Evolutionary conservation across 1,140 invertebrate species (phyloP).

Genomic region (Thaumatotibia leucotreta): DNA sequence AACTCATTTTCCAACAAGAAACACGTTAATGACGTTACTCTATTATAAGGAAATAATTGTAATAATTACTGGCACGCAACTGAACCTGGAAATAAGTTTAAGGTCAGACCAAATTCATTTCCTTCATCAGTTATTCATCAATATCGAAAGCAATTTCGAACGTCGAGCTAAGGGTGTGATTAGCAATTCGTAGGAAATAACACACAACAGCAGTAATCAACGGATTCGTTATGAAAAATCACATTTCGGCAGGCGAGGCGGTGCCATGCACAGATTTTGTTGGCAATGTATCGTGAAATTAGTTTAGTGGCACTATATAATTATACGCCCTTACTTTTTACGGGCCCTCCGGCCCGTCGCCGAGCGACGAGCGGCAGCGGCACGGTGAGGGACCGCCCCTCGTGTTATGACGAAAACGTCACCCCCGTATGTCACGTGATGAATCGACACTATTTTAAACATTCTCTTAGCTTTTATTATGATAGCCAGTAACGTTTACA

Average conservation of each 20-base stretch:
- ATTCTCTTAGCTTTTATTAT: conserved; percentile 24
- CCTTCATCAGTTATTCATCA: conserved; percentile 39
- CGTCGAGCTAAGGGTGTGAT: conserved; percentile 34
- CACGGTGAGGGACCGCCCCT: background rate
- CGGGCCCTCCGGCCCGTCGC: conserved; percentile 32
- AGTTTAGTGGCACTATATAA: conserved; percentile 76
- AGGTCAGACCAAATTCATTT: conserved; percentile 27
- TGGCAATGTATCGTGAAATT: conserved; percentile 76
- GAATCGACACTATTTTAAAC: conserved; percentile 70
- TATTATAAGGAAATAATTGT: background rate
- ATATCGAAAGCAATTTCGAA: conserved; percentile 33
- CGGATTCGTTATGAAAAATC: conserved; percentile 58
- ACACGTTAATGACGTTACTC: background rate
- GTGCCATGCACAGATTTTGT: conserved; percentile 75
- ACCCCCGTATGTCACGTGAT: conserved; percentile 71
- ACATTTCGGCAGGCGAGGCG: conserved; percentile 60
- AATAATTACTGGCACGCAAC: conserved; percentile 5
- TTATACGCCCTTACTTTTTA: conserved; percentile 69
- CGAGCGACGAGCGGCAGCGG: background rate
- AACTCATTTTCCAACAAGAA: background rate
- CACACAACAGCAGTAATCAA: conserved; percentile 70
- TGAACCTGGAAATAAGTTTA: conserved; percentile 25
- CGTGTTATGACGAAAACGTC: conserved; percentile 73
- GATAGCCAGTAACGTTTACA: background rate
- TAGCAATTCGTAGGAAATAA: conserved; percentile 71